These are phyloP conservation scores for Empis stercorea DNA, from an alignment of 2,888 invertebrate genomes.

Conservation along the genomic window DNA sequence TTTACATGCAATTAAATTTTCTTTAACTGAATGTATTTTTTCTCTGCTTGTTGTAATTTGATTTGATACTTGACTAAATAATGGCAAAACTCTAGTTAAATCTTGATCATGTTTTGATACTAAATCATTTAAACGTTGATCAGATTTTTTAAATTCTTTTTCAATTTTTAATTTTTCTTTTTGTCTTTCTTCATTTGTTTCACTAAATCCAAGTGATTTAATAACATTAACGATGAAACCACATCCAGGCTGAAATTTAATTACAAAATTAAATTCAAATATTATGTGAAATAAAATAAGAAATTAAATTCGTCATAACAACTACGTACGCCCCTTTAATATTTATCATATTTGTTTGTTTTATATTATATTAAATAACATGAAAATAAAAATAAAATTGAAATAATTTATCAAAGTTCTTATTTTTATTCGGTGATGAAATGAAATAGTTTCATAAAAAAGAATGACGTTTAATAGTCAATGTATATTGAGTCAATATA, in stretches of 20 bases:
- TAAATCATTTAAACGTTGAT: slow-evolving; percentile 74
- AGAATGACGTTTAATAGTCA: too few relatives aligned
- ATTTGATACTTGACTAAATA: slow-evolving; percentile 63
- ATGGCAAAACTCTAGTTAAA: slow-evolving; percentile 53
- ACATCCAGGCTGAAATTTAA: slow-evolving; percentile 49
- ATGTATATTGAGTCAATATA: too few relatives aligned
- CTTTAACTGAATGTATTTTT: slow-evolving; percentile 64
- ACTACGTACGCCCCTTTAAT: too few relatives aligned
- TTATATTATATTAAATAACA: too few relatives aligned
- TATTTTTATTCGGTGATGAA: too few relatives aligned
- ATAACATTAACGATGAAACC: slow-evolving; percentile 87
- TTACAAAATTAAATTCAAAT: neutral
- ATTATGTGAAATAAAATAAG: neutral
- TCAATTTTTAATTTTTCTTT: slow-evolving; percentile 88
- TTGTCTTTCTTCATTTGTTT: slow-evolving; percentile 84
- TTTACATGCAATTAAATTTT: slow-evolving; percentile 72
- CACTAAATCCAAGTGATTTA: slow-evolving; percentile 84
- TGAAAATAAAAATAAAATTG: too few relatives aligned
- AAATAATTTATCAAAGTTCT: too few relatives aligned
- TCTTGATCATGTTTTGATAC: slow-evolving; percentile 81
- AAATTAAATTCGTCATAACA: too few relatives aligned
- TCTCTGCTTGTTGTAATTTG: slow-evolving; percentile 64
- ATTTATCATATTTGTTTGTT: too few relatives aligned
- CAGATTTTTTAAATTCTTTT: slow-evolving; percentile 84
- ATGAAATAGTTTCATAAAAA: too few relatives aligned